Base-by-base conservation (phyloP, 2,888 invertebrate species). In the Margaritifera margaritifera region DNA sequence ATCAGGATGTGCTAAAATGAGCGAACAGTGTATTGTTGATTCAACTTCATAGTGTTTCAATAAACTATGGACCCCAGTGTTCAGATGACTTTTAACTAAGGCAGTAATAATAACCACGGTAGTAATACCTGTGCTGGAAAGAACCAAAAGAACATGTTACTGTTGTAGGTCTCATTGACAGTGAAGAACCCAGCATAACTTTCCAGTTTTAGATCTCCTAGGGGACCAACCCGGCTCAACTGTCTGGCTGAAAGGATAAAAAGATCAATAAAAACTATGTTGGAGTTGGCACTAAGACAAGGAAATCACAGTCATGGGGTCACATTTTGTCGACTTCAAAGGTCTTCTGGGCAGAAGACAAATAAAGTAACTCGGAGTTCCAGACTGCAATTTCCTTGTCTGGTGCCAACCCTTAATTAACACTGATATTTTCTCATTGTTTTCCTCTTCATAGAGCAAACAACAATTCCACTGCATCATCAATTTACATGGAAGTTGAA, bases 131-230 rank as follows among this genome's bases (percentile, higher is more conserved):
- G 92, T 0, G 95, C 93, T 0, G 96, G 96, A 87, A 96, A 96
- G 86, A 94, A 96, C 96, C 96, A 97, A 90, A 97, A 96, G 90
- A 96, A 97, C 90, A 95, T 92, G 86, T 96, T 96, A 0, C 96
- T 95, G 80, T 94, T 92, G 84, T 91, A 93, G 1, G 91, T 89
- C 81, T 94, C 92, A 87, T 96, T 93, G 0, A 97, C 96, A 0
- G 96, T 97, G 66, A 97, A 91, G 87, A 93, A 96, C 18, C 95
- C 88, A n/a, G 95, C 92, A 85, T 94, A 94, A 83, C 95, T 95
- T 78, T 91, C 92, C 31, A 94, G 90, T 20, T 92, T 90, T 19
- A 86, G 82, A 11, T 84, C 85, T 31, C 80, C 77, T 4, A 89
- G 75, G 1, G 80, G 71, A 15, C 83, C 83, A 20, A 89, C 89